Conservation (phyloP, 2,888 invertebrate genomes). For the Mythimna vitellina region DNA sequence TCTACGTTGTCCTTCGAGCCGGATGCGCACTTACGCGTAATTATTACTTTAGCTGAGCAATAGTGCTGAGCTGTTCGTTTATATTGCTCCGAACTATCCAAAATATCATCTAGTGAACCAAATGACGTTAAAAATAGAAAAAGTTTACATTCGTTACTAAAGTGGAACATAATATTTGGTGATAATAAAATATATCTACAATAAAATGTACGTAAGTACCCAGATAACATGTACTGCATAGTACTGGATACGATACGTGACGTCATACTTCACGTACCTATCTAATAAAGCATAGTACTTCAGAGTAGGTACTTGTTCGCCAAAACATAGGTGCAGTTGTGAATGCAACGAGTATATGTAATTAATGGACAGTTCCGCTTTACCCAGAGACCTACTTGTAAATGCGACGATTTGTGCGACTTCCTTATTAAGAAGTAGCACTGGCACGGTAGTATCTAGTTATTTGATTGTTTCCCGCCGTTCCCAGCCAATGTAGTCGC, state of each 20-base stretch:
- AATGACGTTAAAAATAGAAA: no score
- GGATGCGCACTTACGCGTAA: no score
- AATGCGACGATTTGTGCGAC: slow-evolving; percentile 22
- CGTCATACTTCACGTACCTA: not conserved
- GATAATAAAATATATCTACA: slow-evolving; percentile 11
- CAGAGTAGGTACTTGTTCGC: not conserved
- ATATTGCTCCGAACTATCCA: not conserved
- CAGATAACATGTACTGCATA: not conserved
- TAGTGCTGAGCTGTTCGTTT: no score
- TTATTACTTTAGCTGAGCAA: no score
- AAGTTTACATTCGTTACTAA: not conserved
- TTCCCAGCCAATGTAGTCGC: not conserved
- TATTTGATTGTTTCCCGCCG: slow-evolving; percentile 20
- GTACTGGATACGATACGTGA: not conserved
- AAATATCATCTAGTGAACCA: not conserved
- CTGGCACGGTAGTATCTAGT: not conserved
- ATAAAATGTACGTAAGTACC: not conserved
- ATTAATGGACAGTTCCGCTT: slow-evolving; percentile 41
- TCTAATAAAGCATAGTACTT: no score
- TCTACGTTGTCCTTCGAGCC: no score
- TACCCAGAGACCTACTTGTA: slow-evolving; percentile 30
- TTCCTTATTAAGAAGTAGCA: slow-evolving; percentile 46
- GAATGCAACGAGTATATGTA: slow-evolving; percentile 11
- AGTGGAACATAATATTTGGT: not conserved
- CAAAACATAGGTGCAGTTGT: slow-evolving; percentile 24